These are phyloP conservation scores for Heteromyza rotundicornis DNA, from an alignment of 2,888 invertebrate genomes.

Conservation along the genomic window DNA sequence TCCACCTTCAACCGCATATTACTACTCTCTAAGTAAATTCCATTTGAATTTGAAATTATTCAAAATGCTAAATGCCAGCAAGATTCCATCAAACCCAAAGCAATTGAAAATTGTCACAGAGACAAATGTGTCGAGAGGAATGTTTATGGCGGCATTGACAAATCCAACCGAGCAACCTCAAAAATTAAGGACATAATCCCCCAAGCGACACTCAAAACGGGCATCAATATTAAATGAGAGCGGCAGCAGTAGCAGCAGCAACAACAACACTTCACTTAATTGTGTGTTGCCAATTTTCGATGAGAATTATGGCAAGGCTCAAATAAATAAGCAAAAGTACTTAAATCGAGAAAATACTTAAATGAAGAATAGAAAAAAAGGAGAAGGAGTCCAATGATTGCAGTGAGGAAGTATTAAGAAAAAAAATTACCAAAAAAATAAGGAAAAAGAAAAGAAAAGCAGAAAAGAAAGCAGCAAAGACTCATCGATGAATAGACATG, in stretches of 20 bases:
- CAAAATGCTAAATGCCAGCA: too few relatives aligned
- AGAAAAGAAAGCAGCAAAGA: background rate
- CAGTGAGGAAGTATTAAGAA: background rate
- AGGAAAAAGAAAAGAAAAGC: background rate
- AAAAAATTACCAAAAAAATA: background rate
- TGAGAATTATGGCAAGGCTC: background rate
- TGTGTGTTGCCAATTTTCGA: conserved; percentile 18
- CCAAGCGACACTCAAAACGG: background rate
- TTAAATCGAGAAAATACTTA: too few relatives aligned
- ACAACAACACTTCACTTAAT: conserved; percentile 41
- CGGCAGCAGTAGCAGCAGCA: too few relatives aligned
- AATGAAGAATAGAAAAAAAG: too few relatives aligned
- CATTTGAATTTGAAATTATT: too few relatives aligned
- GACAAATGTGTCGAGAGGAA: too few relatives aligned
- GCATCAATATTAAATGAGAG: conserved; percentile 33
- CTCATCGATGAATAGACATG: background rate
- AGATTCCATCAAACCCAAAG: too few relatives aligned
- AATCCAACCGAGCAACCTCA: background rate
- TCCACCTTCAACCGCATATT: too few relatives aligned
- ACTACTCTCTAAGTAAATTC: too few relatives aligned
- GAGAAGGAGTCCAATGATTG: background rate
- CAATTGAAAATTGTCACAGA: too few relatives aligned
- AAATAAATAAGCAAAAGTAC: too few relatives aligned
- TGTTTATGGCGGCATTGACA: too few relatives aligned
- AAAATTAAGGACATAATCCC: background rate